Evolutionary conservation across 2,888 invertebrate species (phyloP), one percentile per base, ranked within the genome.

Genomic region (Gymnosoma rotundatum): DNA sequence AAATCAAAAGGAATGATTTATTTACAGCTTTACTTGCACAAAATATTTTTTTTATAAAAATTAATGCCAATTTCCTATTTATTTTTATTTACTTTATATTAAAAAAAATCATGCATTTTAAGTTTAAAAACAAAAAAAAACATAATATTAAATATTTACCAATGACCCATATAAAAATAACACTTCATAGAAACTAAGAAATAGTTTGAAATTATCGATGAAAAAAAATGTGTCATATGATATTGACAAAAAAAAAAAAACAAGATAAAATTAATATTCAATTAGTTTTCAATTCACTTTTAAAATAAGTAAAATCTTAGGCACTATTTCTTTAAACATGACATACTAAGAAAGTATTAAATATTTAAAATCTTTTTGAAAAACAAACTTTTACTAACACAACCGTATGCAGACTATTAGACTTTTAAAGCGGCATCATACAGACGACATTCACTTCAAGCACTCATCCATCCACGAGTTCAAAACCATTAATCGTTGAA

Each of bases 351-450:
- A 16, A 61, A 50, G 60, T 50, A 72, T 48, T 8, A 58, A 50
- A 72, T 21, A 64, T 36, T 64, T 16, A 58, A 38, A 52, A 66
- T 67, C 12, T 14, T 67, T 73, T 67, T 32, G 16, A 48, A 58
- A 72, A 58, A 64, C 60, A 60, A 56, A 60, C 72, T 42, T 60
- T 64, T 66, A 52, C 64, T 60, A 45, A 66, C 32, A 20, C 50
- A 45, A 36, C 66, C 79, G 61, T 36, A 75, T 67, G 72, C 14
- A 66, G 79, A 48, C 78, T 64, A 78, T 83, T 74, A 78, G 69
- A 64, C 73, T 56, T 63, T 52, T 45, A 60, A 16, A 50, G 32
- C 16, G 20, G 5, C 56, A 75, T 45, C 42, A 32, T 54, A 20
- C 20, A 32, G 16, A 64, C 45, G 48, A 58, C 56, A 75, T 56